These are phyloP conservation scores for Conops quadrifasciatus DNA, from an alignment of 2,888 invertebrate genomes.

Conservation along the genomic window DNA sequence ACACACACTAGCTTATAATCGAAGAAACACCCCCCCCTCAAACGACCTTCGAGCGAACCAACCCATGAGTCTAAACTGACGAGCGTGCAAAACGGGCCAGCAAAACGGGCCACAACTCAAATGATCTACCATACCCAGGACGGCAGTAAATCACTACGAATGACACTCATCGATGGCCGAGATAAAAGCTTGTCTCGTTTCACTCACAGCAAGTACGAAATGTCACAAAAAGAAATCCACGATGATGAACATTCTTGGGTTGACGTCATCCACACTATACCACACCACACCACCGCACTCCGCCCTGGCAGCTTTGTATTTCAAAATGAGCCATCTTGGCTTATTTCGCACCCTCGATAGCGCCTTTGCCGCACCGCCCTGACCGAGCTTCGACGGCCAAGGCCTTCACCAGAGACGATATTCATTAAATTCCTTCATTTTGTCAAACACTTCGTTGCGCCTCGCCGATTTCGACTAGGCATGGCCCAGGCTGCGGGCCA, in stretches of 20 bases:
- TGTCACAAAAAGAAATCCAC: slow-evolving; percentile 24
- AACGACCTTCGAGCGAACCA: no score
- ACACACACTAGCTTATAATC: no score
- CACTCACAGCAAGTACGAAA: slow-evolving; percentile 24
- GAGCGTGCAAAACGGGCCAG: background rate
- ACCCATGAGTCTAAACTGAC: slow-evolving; percentile 8
- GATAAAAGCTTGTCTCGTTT: slow-evolving; percentile 59
- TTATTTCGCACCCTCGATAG: slow-evolving; percentile 32
- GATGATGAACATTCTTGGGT: slow-evolving; percentile 40
- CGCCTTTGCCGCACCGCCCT: background rate
- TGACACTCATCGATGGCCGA: slow-evolving; percentile 61
- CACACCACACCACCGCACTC: background rate
- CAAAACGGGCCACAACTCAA: slow-evolving; percentile 49
- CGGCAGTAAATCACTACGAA: slow-evolving; percentile 63
- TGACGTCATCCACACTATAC: slow-evolving; percentile 41
- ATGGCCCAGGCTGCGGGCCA: no score
- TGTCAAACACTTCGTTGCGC: slow-evolving; percentile 24
- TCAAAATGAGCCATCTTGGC: slow-evolving; percentile 37
- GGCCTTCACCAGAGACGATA: slow-evolving; percentile 14
- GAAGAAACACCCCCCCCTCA: no score
- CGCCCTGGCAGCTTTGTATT: slow-evolving; percentile 8
- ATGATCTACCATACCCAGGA: slow-evolving; percentile 54
- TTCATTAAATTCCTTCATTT: slow-evolving; percentile 26
- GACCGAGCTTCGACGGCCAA: background rate
- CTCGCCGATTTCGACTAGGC: no score